Conservation (phyloP, 2,797 vertebrate species). For the Apogon hyalosoma region DNA sequence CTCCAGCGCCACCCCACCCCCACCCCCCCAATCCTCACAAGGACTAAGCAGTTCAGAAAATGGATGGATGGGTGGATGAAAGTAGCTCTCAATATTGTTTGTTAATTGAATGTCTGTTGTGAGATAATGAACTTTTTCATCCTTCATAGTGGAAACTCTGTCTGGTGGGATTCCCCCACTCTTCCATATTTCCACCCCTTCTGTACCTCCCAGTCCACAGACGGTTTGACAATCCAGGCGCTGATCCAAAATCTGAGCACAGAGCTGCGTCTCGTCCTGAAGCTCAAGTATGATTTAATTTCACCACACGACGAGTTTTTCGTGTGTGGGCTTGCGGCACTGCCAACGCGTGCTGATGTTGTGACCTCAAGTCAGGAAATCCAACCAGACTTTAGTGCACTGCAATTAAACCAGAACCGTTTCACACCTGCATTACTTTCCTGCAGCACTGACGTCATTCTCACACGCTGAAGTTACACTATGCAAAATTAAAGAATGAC, state of each 20-base stretch:
- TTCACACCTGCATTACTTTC: conserved; percentile 29
- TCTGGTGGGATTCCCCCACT: conserved; percentile 57
- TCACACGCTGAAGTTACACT: neutral
- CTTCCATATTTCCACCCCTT: conserved; percentile 14
- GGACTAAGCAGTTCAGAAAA: too few species aligned
- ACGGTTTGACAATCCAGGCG: conserved; percentile 67
- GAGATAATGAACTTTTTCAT: conserved; percentile 19
- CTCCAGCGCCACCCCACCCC: too few species aligned
- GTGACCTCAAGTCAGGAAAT: conserved; percentile 61
- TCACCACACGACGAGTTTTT: conserved; percentile 77
- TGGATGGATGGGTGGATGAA: neutral
- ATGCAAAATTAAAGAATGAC: neutral
- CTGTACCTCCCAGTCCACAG: conserved; percentile 32
- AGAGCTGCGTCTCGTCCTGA: conserved; percentile 64
- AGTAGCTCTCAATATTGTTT: neutral
- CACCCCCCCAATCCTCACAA: too few species aligned
- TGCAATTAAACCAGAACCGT: conserved; percentile 34
- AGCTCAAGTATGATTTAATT: conserved; percentile 81
- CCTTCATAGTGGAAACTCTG: conserved; percentile 79
- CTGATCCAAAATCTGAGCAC: conserved; percentile 75
- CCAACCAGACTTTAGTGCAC: conserved; percentile 19
- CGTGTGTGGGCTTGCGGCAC: conserved; percentile 81
- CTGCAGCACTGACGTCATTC: conserved; percentile 35
- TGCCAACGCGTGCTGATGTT: conserved; percentile 36
- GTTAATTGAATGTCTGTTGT: conserved; percentile 19